Base-by-base conservation (phyloP, 2,113 vertebrate species). In the Seriola rivoliana region DNA sequence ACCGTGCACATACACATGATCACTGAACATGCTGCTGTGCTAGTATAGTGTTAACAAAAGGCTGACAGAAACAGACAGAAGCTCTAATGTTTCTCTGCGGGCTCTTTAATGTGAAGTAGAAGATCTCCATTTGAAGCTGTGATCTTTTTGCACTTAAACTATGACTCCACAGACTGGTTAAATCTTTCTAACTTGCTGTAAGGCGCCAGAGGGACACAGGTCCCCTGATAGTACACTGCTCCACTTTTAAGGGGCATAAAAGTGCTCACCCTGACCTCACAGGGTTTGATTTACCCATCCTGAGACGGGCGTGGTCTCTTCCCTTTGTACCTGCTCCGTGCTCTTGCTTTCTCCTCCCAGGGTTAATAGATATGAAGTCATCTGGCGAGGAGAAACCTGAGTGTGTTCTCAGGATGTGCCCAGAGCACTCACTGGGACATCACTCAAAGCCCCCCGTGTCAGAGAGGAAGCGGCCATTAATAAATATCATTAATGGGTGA, bases 341-440 rank as follows among this genome's bases (percentile, higher is more conserved):
- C 88, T 91, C 89, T 75, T 73, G 75, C 69, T 83, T 90, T 85
- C 89, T 92, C 87, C 91, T 89, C 80, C 72, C 85, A 78, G 89
- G 91, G 91, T 95, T 94, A 95, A 95, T 94, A 95, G 94, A 94
- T 89, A 95, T 95, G 93, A 95, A 94, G 94, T 95, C 94, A 95
- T 95, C 90, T 86, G 91, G 75, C 23, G 55, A 80, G 82, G 66
- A 85, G 83, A 90, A 95, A 94, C 87, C 89, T 60, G 82, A 90
- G 87, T 90, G 84, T 92, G 85, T 93, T 90, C 58, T 93, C 89
- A 85, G 92, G 86, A 92, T 90, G 87, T 82, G 91, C 91, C 91
- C 90, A 54, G 90, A 93, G 92, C 93, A 95, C 93, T 94, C 88
- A 90, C 75, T 67, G 86, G 74, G 82, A 90, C 92, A 94, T 95